A percentile compares a stretch with the other conserved stretches of the same genome.
These are phyloP conservation scores for Drosophila peninsularis DNA, from an alignment of 2,888 invertebrate genomes.

Conservation along the genomic window DNA sequence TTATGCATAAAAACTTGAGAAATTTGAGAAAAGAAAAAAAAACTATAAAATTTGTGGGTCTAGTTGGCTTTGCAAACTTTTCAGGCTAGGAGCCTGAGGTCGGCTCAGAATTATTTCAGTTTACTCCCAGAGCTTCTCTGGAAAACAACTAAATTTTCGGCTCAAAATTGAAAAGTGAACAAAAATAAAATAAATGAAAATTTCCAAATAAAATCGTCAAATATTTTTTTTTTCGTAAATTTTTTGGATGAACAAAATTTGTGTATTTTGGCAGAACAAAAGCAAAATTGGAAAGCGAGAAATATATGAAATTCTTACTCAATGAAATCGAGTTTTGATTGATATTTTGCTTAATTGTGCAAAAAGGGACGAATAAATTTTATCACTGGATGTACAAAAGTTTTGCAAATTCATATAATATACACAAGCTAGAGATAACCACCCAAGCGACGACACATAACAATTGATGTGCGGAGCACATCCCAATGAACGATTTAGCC, in stretches of 20 bases:
- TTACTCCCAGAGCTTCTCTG: conserved; percentile 7
- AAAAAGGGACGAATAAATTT: conserved; percentile 2
- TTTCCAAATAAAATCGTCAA: not conserved
- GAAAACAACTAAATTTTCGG: conserved; percentile 25
- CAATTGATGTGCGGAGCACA: not conserved
- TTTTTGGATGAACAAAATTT: not conserved
- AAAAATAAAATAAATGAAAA: not conserved
- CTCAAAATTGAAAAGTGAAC: conserved; percentile 11
- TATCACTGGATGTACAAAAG: conserved; percentile 5
- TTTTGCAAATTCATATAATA: not conserved
- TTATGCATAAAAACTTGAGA: not conserved
- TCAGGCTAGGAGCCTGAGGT: not conserved
- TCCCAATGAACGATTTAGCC: not conserved
- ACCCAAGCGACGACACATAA: not conserved
- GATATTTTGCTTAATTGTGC: conserved; percentile 13
- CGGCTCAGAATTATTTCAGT: conserved; percentile 12
- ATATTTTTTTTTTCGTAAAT: not conserved
- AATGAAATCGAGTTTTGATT: conserved; percentile 1
- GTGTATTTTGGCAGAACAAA: not conserved
- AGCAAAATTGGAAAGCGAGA: conserved; percentile 8
- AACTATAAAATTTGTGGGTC: not conserved
- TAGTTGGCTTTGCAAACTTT: not conserved
- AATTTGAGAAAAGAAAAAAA: not conserved
- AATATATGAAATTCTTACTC: conserved; percentile 17
- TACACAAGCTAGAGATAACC: not conserved